Percentiles rank a stretch among this genome's conserved stretches.
Evolutionary conservation across 2,797 vertebrate genomes (phyloP).

Genomic region (Hypotaenidia philippensis): DNA sequence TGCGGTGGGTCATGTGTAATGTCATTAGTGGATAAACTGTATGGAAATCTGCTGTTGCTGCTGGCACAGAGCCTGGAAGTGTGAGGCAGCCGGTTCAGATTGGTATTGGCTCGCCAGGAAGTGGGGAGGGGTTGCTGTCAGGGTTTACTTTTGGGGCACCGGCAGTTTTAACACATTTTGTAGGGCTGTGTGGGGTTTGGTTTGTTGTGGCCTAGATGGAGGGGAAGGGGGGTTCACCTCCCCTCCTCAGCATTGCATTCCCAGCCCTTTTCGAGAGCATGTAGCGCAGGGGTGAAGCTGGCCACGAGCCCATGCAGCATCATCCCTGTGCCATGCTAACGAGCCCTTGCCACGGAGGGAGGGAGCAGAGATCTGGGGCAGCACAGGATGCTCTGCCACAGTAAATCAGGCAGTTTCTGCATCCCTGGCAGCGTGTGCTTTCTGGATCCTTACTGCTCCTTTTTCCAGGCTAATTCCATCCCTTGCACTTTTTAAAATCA

Average conservation of each 20-base stretch:
- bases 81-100: not conserved
- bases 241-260: not conserved
- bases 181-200: rapidly evolving
- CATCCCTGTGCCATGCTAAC: not conserved
- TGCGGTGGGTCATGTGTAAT: not conserved
- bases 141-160: not conserved
- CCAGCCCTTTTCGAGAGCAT: not conserved
- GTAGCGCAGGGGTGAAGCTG: not conserved
- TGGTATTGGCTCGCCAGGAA: rapidly evolving
- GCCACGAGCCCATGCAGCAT: not conserved
- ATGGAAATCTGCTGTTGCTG: not conserved
- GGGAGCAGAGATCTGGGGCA: not conserved
- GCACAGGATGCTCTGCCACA: not conserved
- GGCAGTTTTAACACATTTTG: not conserved
- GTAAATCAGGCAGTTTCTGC: rapidly evolving
- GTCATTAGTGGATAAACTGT: not conserved
- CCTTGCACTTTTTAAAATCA: not conserved
- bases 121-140: rapidly evolving
- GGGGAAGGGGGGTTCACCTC: rapidly evolving
- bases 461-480: not conserved
- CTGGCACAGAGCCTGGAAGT: not conserved
- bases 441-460: not conserved
- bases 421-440: not conserved
- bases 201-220: not conserved
- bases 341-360: not conserved